Evolutionary conservation across 2,888 invertebrate species (phyloP).

Genomic region (Luperina nickerlii): DNA sequence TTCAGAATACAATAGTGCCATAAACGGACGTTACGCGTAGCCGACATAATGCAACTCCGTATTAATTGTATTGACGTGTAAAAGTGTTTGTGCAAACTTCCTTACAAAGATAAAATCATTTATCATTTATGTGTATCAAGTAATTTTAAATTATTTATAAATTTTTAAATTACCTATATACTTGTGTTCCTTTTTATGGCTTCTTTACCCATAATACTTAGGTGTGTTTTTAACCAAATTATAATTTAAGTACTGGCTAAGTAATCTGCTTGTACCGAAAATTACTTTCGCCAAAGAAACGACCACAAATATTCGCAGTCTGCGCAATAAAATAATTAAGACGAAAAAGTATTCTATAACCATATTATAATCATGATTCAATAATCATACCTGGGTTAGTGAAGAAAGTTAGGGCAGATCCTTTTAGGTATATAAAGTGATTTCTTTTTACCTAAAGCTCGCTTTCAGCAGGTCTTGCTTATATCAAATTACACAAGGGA

Average conservation of each 20-base stretch:
- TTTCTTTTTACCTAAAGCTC: conserved; percentile 72
- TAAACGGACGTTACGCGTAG: not conserved
- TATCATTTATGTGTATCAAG: too few species aligned
- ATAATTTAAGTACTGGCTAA: not conserved
- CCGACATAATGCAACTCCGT: not conserved
- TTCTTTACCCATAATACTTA: too few species aligned
- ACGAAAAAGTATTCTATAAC: conserved; percentile 67
- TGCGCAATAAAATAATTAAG: conserved; percentile 28
- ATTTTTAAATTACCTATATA: too few species aligned
- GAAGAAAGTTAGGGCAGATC: conserved; percentile 65
- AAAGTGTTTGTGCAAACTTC: too few species aligned
- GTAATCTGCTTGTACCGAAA: not conserved
- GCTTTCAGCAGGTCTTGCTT: conserved; percentile 70
- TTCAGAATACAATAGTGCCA: not conserved
- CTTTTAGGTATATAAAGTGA: conserved; percentile 72
- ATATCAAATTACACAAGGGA: conserved; percentile 74
- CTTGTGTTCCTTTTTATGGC: too few species aligned
- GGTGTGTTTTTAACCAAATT: too few species aligned
- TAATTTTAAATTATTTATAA: too few species aligned
- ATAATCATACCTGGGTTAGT: conserved; percentile 74
- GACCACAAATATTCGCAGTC: conserved; percentile 7
- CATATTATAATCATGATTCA: conserved; percentile 78
- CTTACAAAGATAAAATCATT: too few species aligned
- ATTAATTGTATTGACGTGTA: too few species aligned
- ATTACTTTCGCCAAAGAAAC: not conserved